These are phyloP conservation scores for Oplegnathus fasciatus DNA, from an alignment of 2,113 vertebrate species.

Conservation along the genomic window DNA sequence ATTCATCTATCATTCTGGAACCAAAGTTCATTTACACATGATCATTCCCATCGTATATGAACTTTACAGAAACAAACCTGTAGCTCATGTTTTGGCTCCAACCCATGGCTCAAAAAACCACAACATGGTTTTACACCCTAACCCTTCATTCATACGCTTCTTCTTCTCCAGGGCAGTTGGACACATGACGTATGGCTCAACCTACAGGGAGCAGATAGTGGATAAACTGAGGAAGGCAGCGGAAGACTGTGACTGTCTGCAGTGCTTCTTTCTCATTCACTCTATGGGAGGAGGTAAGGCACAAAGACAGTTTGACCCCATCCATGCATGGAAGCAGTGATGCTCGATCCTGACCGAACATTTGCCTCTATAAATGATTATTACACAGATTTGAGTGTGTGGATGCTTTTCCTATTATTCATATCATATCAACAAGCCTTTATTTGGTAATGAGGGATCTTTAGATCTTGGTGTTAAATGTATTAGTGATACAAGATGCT, in stretches of 20 bases:
- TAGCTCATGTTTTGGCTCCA: too few relatives aligned
- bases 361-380: neutral
- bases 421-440: neutral
- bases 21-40: neutral
- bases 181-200: slow-evolving; percentile 90
- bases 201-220: slow-evolving; percentile 90
- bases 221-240: slow-evolving; percentile 91
- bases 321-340: neutral
- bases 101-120: neutral
- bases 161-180: slow-evolving; percentile 90
- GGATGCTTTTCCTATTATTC: neutral
- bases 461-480: neutral
- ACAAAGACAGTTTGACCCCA: neutral
- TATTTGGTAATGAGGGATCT: neutral
- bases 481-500: neutral
- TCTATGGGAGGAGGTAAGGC: slow-evolving; percentile 97
- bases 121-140: neutral
- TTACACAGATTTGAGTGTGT: neutral
- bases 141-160: neutral
- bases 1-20: neutral
- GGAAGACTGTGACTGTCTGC: slow-evolving; percentile 95
- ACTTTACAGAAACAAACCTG: neutral
- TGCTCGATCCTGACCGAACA: neutral
- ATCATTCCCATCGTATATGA: neutral
- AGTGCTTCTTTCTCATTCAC: slow-evolving; percentile 97